Evolutionary conservation across 1,140 invertebrate species (phyloP), one percentile per base, ranked within the genome.

Genomic region (Theocolax elegans): DNA sequence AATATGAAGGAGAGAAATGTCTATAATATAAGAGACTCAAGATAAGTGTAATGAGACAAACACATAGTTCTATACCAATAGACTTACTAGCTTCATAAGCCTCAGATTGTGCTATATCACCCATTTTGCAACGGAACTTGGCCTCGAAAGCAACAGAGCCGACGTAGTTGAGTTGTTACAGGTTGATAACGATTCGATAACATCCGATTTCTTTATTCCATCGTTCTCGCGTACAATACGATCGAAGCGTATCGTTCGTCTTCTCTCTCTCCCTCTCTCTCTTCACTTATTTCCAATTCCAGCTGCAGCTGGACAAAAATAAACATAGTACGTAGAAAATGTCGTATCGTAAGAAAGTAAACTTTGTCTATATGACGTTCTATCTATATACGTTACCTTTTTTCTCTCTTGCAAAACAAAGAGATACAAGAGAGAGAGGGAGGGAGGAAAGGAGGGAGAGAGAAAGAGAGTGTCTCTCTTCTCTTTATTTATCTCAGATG

Each of bases 41-140:
- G 0, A 27, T 17, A 12, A 19, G n/a, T 49, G 27, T 38, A 19
- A 19, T 27, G 2, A 51, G 23, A 17, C 19, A 40, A 27, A 40
- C 12, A 40, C n/a, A 13, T 42, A 17, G 1, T 58, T 21, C 2
- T 19, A 59, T 25, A 23, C 15, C 3, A 46, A 46, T 27, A 13
- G 0, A 65, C 62, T 49, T 60, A 71, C 62, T 10, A 2, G 13
- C 1, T 56, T 71, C 69, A 25, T 51, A 66, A 6, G 21, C 6
- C 31, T 71, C 59, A 23, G 53, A 65, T 42, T 65, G 69, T 13
- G 51, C 51, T 51, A 17, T 48, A 38, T 71, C 69, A 23, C 62
- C 54, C 69, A 71, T 71, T 38, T 53, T 59, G 51, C n/a, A 63
- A 59, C 31, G 27, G 2, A 44, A 44, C 23, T 42, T 29, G 15